These are phyloP conservation scores for Andrena bucephala DNA, from an alignment of 2,888 invertebrate species.

Conservation along the genomic window DNA sequence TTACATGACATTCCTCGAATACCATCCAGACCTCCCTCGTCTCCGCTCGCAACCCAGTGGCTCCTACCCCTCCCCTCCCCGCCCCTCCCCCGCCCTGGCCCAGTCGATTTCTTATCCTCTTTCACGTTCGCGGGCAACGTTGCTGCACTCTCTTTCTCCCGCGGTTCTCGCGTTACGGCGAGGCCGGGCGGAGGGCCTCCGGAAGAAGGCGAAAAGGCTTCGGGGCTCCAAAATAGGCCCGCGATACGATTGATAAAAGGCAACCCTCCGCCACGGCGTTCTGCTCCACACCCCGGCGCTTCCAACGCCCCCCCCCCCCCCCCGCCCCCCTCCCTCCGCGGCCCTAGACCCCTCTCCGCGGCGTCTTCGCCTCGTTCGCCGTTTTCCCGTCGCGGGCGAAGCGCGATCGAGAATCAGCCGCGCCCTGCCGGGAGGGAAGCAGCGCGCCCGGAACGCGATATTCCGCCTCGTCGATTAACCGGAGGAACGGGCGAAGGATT, in stretches of 20 bases:
- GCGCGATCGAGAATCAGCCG: slow-evolving; percentile 63
- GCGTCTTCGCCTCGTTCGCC: slow-evolving; percentile 43
- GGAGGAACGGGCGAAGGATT: slow-evolving; percentile 20
- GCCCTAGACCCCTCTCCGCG: slow-evolving; percentile 19
- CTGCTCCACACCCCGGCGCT: slow-evolving; percentile 11
- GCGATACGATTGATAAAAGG: slow-evolving; percentile 75
- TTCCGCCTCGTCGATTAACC: slow-evolving; percentile 43
- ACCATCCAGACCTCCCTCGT: slow-evolving; percentile 78
- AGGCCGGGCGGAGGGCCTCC: slow-evolving; percentile 66
- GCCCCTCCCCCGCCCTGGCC: neutral
- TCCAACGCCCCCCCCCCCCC: neutral
- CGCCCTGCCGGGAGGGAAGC: slow-evolving; percentile 59
- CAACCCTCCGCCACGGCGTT: slow-evolving; percentile 39
- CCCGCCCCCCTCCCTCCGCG: too few relatives aligned
- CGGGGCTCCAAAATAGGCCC: slow-evolving; percentile 67
- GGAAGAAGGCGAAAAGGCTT: slow-evolving; percentile 69
- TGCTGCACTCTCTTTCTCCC: slow-evolving; percentile 29
- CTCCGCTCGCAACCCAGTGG: slow-evolving; percentile 63
- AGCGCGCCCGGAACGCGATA: slow-evolving; percentile 52
- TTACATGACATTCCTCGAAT: slow-evolving; percentile 84
- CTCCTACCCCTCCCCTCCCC: slow-evolving; percentile 49
- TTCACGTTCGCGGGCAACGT: slow-evolving; percentile 55
- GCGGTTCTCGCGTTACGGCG: slow-evolving; percentile 70
- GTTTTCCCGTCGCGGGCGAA: slow-evolving; percentile 34
- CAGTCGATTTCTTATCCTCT: slow-evolving; percentile 47